A percentile compares a stretch with the other conserved stretches of the same genome.
Conservation (phyloP, 1,140 invertebrate species). For the Trachymyrmex cornetzi region DNA sequence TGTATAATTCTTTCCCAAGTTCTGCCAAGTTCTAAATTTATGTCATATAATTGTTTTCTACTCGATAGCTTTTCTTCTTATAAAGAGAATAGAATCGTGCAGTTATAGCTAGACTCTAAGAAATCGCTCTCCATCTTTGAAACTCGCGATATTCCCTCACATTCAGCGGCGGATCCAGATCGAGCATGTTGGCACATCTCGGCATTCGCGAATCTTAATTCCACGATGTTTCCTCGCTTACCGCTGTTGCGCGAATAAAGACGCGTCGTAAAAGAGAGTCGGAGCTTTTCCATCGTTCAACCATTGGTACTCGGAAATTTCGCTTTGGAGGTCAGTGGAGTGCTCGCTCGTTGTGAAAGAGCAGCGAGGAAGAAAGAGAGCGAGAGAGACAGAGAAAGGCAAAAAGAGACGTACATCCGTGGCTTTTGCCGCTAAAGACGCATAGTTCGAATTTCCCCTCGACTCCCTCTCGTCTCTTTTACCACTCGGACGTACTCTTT, state of each 20-base stretch:
- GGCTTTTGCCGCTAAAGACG: slow-evolving; percentile 51
- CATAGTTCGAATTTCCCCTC: slow-evolving; percentile 52
- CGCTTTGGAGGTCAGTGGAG: slow-evolving; percentile 53
- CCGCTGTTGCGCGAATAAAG: slow-evolving; percentile 42
- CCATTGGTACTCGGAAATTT: slow-evolving; percentile 59
- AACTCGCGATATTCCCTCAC: slow-evolving; percentile 29
- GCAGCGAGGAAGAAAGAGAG: neutral
- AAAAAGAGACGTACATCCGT: slow-evolving; percentile 32
- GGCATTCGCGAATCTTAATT: slow-evolving; percentile 49
- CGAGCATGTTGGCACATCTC: slow-evolving; percentile 16
- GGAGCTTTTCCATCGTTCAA: slow-evolving; percentile 46
- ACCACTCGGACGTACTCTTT: slow-evolving; percentile 52
- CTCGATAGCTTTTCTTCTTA: neutral
- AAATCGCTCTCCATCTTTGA: neutral
- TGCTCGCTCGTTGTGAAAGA: slow-evolving; percentile 41
- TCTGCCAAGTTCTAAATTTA: neutral
- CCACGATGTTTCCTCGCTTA: slow-evolving; percentile 36
- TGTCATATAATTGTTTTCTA: neutral
- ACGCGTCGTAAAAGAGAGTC: slow-evolving; percentile 27
- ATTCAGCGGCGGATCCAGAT: slow-evolving; percentile 25
- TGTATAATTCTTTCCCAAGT: neutral
- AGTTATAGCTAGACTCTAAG: neutral
- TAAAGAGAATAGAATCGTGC: neutral
- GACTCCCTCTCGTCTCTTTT: slow-evolving; percentile 16
- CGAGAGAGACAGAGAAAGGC: slow-evolving; percentile 4